phyloP scores from a whole-genome alignment of 2,888 invertebrate species.

The Aleiodes alternator region DNA sequence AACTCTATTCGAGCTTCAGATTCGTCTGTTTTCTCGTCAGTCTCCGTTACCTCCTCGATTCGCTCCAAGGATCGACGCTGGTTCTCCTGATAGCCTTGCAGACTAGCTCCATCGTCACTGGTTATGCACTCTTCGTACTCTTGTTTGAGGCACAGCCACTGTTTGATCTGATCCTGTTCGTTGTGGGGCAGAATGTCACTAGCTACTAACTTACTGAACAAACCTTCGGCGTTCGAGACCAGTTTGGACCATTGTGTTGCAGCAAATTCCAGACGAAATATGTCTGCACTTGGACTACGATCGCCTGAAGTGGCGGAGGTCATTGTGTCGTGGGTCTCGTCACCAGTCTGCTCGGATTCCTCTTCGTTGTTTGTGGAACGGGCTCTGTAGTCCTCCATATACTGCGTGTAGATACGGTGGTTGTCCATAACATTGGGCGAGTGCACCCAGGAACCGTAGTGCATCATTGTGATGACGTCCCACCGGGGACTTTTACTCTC shows the following conservation, averaged over 20 bases:
- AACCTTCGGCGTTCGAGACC: conserved; percentile 88
- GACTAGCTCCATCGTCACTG: conserved; percentile 75
- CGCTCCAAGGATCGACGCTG: conserved; percentile 77
- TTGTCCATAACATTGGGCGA: conserved; percentile 59
- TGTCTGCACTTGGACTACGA: conserved; percentile 72
- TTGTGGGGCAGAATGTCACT: conserved; percentile 83
- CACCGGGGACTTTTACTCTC: too few species aligned
- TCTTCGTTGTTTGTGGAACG: conserved; percentile 62
- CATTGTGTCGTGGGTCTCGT: conserved; percentile 68
- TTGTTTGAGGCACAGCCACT: conserved; percentile 90
- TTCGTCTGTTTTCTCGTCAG: conserved; percentile 72
- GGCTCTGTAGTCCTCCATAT: conserved; percentile 55
- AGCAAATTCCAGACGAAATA: conserved; percentile 88
- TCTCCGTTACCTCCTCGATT: conserved; percentile 77
- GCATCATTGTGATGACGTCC: conserved; percentile 60
- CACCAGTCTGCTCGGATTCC: conserved; percentile 67
- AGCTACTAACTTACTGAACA: conserved; percentile 86
- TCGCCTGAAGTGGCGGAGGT: conserved; percentile 71
- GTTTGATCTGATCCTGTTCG: conserved; percentile 86
- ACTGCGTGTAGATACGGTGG: conserved; percentile 61
- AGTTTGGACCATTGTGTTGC: conserved; percentile 89
- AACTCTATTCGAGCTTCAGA: conserved; percentile 65
- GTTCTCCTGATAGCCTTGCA: conserved; percentile 76
- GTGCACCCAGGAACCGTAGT: conserved; percentile 63
- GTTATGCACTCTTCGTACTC: conserved; percentile 91